Conservation (phyloP, 2,888 invertebrate species). For the Tanypteryx hageni region DNA sequence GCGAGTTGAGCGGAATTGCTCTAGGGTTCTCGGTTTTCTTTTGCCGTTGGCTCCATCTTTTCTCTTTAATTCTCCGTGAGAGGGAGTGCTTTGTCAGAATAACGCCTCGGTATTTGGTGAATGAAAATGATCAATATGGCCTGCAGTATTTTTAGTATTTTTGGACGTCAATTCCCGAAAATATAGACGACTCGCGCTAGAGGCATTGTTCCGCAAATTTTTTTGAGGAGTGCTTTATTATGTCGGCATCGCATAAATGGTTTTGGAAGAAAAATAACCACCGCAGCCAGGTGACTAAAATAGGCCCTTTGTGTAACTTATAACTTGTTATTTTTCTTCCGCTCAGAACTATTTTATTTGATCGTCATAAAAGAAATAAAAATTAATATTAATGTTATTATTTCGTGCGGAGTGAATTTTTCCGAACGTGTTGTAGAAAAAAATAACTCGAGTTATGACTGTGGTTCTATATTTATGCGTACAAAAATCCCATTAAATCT, state of each 20-base stretch:
- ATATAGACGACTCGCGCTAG: not conserved
- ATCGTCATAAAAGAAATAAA: not conserved
- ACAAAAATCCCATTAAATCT: conserved; percentile 18
- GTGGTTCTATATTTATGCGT: conserved; percentile 1
- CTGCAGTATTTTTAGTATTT: not conserved
- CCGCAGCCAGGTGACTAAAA: not conserved
- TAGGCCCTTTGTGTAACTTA: not conserved
- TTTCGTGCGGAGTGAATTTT: not conserved
- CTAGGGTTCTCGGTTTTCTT: not conserved
- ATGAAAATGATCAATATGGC: conserved; percentile 14
- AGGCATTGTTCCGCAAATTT: conserved; percentile 1
- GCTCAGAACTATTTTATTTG: not conserved
- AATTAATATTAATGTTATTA: not conserved
- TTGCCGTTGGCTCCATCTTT: not conserved
- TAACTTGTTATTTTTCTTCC: not conserved
- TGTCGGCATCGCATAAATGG: not conserved
- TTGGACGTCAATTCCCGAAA: not conserved
- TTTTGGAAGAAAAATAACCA: not conserved
- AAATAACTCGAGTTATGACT: not conserved
- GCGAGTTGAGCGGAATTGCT: too few species aligned
- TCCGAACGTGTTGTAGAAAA: not conserved
- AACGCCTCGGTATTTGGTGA: not conserved
- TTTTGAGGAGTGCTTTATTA: not conserved
- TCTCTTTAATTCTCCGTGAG: not conserved
- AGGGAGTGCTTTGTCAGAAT: not conserved